Percentiles rank a stretch among this genome's conserved stretches.
phyloP scores from a whole-genome alignment of 2,888 invertebrate genomes.

The Catocala sponsa region DNA sequence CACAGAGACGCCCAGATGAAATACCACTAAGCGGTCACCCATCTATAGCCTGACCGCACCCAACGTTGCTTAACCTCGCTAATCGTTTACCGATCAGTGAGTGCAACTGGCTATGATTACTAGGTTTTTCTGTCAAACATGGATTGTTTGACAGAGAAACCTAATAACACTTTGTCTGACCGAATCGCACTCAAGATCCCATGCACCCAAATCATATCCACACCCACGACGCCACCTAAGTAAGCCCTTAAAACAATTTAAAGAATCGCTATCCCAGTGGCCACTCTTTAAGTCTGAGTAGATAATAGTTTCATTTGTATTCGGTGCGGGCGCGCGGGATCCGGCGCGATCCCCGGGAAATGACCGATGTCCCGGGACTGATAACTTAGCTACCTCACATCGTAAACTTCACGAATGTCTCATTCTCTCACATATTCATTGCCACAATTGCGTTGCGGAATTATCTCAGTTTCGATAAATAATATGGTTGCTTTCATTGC shows the following conservation, averaged over 20 bases:
- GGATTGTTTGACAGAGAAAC: too few relatives aligned
- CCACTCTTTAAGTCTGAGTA: conserved; percentile 29
- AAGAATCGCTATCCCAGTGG: conserved; percentile 22
- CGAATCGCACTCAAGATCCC: too few relatives aligned
- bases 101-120: too few relatives aligned
- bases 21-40: too few relatives aligned
- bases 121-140: too few relatives aligned
- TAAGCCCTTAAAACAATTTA: not conserved
- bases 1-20: too few relatives aligned
- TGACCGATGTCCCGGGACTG: conserved; percentile 54
- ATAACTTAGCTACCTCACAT: conserved; percentile 42
- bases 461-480: conserved; percentile 23
- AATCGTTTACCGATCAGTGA: too few relatives aligned
- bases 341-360: conserved; percentile 38
- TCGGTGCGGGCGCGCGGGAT: conserved; percentile 36
- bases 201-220: too few relatives aligned
- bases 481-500: not conserved
- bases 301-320: conserved; percentile 63
- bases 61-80: too few relatives aligned
- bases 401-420: conserved; percentile 43
- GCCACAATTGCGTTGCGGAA: conserved; percentile 3
- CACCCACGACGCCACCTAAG: too few relatives aligned
- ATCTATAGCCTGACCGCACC: too few relatives aligned
- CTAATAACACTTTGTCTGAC: too few relatives aligned
- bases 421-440: conserved; percentile 34